phyloP scores from a whole-genome alignment of 2,797 vertebrate genomes.

The Spinibarbus caldwelli region DNA sequence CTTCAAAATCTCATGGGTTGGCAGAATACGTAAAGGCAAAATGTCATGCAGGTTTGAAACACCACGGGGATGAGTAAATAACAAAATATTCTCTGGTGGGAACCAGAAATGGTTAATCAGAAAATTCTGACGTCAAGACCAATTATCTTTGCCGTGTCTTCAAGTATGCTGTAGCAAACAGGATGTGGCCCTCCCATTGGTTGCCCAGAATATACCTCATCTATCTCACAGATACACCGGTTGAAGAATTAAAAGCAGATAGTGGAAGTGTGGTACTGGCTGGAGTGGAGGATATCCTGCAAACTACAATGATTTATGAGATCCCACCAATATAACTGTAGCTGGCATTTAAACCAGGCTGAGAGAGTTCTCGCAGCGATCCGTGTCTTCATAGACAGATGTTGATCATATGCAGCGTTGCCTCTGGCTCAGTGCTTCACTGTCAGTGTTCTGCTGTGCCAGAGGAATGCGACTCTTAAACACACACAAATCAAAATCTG shows the following conservation, averaged over 20 bases:
- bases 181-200: conserved; percentile 71
- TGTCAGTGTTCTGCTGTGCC: conserved; percentile 7
- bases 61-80: neutral
- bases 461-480: conserved; percentile 36
- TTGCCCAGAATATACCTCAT: conserved; percentile 41
- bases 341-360: neutral
- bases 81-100: conserved; percentile 54
- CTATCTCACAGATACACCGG: neutral
- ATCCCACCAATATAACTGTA: conserved; percentile 36
- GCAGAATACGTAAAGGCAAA: neutral
- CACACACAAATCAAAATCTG: conserved; percentile 30
- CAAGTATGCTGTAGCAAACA: conserved; percentile 72
- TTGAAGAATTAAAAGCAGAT: conserved; percentile 47
- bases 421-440: conserved; percentile 18
- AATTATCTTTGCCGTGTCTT: conserved; percentile 63
- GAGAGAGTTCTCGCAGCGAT: conserved; percentile 6
- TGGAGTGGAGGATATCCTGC: conserved; percentile 69
- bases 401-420: conserved; percentile 31
- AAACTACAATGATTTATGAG: conserved; percentile 54
- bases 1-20: neutral
- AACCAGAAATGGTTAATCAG: conserved; percentile 45
- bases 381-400: conserved; percentile 57
- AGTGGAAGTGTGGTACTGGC: conserved; percentile 49
- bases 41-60: neutral
- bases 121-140: conserved; percentile 49